phyloP scores from a whole-genome alignment of 2,113 vertebrate species.

The Chionomys nivalis region DNA sequence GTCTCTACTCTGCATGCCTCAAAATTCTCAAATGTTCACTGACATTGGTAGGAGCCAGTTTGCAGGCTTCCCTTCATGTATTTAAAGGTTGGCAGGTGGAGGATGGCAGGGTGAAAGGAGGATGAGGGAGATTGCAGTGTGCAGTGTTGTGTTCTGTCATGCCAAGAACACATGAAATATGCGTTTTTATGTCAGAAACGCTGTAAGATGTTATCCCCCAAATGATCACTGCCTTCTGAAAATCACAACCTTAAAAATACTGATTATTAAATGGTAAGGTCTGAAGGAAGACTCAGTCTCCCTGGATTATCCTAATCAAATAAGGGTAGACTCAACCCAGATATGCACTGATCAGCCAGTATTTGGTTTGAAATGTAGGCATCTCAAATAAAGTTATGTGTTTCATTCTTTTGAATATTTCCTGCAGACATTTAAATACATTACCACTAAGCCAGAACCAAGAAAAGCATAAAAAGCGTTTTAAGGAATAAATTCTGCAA shows the following conservation, averaged over 20 bases:
- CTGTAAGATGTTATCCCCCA: conserved; percentile 78
- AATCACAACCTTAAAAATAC: conserved; percentile 84
- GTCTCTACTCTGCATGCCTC: conserved; percentile 62
- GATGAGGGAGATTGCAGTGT: conserved; percentile 26
- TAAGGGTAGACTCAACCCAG: conserved; percentile 81
- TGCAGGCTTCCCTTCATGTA: conserved; percentile 79
- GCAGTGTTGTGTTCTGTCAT: conserved; percentile 55
- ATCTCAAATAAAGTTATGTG: conserved; percentile 85
- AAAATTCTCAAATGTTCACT: conserved; percentile 80
- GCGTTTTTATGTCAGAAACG: conserved; percentile 74
- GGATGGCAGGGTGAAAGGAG: not conserved
- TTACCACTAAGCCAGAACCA: conserved; percentile 83
- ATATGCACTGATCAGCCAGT: conserved; percentile 77
- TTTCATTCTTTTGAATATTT: conserved; percentile 86
- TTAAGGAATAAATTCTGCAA: conserved; percentile 82
- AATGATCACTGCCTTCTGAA: conserved; percentile 82
- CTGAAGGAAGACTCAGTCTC: conserved; percentile 79
- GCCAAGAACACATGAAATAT: conserved; percentile 76
- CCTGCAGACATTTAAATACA: conserved; percentile 85
- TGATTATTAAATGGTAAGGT: conserved; percentile 84
- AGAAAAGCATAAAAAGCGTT: conserved; percentile 79
- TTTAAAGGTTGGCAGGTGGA: conserved; percentile 68
- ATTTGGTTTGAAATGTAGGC: conserved; percentile 86
- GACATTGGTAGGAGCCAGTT: conserved; percentile 80
- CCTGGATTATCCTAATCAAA: conserved; percentile 84